Conservation (phyloP, 2,888 invertebrate genomes). For the Phania funesta region DNA sequence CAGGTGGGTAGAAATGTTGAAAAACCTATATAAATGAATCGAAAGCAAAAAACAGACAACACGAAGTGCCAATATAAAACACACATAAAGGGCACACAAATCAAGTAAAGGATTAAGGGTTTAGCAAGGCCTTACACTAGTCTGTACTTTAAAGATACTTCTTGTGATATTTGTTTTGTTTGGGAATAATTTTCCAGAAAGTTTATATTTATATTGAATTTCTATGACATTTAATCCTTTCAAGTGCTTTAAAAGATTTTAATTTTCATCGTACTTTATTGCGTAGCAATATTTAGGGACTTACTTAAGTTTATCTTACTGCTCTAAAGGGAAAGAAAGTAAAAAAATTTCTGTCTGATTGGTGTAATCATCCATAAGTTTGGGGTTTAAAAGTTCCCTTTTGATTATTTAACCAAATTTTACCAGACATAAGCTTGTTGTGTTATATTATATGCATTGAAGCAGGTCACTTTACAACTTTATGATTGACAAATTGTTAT, state of each 20-base stretch:
- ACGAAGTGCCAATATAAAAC: not conserved
- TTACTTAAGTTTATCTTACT: not conserved
- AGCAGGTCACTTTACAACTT: constrained; percentile 46
- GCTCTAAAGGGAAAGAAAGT: not conserved
- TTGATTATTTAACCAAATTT: no score
- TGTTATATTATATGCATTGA: constrained; percentile 10
- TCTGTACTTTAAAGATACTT: no score
- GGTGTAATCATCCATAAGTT: not conserved
- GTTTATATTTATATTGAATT: no score
- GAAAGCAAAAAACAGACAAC: not conserved
- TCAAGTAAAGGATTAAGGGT: not conserved
- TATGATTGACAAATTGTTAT: constrained; percentile 56
- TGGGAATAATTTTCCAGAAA: no score
- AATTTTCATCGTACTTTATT: no score
- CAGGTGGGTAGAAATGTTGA: not conserved
- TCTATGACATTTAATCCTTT: no score
- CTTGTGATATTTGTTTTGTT: no score
- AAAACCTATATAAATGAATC: not conserved
- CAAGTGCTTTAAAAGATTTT: no score
- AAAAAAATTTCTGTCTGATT: not conserved
- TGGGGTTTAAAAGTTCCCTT: not conserved
- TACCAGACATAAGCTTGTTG: not conserved
- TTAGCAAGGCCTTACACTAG: not conserved
- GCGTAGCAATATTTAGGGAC: no score
- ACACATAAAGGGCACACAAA: not conserved